phyloP scores from a whole-genome alignment of 2,113 vertebrate species.

The Ploceus nigricollis region DNA sequence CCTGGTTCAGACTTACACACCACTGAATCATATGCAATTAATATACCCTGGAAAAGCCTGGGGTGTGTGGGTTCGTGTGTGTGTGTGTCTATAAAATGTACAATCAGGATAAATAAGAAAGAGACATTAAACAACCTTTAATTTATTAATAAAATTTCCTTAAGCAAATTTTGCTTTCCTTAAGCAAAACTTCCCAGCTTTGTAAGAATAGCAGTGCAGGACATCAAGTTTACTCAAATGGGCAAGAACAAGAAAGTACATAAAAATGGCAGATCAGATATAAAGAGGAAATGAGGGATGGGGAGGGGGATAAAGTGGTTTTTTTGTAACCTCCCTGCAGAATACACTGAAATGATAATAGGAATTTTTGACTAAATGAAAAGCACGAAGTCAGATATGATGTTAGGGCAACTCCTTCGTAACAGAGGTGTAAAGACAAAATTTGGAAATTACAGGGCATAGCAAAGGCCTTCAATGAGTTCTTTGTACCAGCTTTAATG shows the following conservation, averaged over 20 bases:
- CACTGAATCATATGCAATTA: neutral
- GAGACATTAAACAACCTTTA: neutral
- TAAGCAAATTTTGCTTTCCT: neutral
- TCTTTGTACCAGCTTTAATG: neutral
- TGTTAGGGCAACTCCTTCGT: neutral
- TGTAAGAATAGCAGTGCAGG: neutral
- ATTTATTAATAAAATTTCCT: neutral
- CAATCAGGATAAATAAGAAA: neutral
- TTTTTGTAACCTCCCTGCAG: neutral
- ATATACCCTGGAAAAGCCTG: neutral
- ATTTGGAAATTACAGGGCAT: neutral
- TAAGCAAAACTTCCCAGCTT: neutral
- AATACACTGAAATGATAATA: neutral
- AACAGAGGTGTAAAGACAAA: neutral
- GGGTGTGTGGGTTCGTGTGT: accelerated
- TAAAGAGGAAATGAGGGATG: neutral
- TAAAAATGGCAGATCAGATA: neutral
- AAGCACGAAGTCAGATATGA: accelerated
- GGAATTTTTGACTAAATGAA: neutral
- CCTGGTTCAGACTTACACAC: neutral
- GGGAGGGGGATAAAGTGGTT: neutral
- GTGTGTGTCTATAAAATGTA: neutral
- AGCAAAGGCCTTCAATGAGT: neutral
- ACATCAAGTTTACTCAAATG: neutral
- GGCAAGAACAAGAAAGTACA: neutral